phyloP scores from a whole-genome alignment of 23 tunicate species.

The Trididemnum nubilum region DNA sequence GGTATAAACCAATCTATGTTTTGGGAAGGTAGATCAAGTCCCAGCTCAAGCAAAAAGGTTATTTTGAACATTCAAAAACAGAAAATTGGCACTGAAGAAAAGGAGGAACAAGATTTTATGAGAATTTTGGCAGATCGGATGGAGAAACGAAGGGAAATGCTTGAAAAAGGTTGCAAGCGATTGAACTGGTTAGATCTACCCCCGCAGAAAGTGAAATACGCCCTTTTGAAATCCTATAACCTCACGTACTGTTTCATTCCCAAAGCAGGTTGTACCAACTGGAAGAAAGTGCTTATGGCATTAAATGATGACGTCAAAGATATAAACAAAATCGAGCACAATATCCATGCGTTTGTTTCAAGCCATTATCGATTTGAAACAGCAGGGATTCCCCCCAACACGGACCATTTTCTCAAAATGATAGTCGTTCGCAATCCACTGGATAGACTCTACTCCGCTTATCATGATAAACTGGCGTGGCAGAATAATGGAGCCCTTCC shows the following conservation, averaged over 20 bases:
- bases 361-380: neutral
- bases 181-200: neutral
- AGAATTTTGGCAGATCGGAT: neutral
- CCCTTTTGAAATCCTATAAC: constrained; percentile 7
- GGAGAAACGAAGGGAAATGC: neutral
- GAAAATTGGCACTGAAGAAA: neutral
- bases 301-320: constrained; percentile 15
- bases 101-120: neutral
- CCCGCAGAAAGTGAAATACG: neutral
- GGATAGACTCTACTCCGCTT: constrained; percentile 33
- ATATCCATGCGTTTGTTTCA: constrained; percentile 20
- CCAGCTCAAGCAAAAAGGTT: no score
- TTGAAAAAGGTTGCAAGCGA: neutral
- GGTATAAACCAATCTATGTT: no score
- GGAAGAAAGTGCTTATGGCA: constrained; percentile 6
- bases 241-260: constrained; percentile 24
- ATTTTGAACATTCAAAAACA: no score
- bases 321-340: neutral
- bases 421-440: constrained; percentile 29
- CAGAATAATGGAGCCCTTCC: constrained; percentile 1
- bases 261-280: constrained; percentile 27
- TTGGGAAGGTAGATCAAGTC: no score
- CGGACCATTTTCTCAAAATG: constrained; percentile 7
- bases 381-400: neutral
- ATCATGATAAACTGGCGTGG: constrained; percentile 13